Evolutionary conservation across 1,140 invertebrate genomes (phyloP).

Genomic region (Drosophila tsacasi): DNA sequence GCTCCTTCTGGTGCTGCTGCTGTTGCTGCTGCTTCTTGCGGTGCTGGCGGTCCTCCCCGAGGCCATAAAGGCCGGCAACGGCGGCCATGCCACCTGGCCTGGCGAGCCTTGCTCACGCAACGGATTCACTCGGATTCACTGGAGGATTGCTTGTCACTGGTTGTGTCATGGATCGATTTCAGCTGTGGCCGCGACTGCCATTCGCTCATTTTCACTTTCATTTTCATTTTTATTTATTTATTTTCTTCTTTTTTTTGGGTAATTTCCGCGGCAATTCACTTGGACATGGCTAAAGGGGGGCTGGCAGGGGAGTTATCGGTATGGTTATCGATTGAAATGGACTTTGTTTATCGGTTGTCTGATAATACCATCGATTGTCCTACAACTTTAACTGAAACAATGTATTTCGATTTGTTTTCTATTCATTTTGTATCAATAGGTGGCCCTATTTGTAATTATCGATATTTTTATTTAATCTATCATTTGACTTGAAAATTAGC

Average conservation of each 20-base stretch:
- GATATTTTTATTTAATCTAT: background rate
- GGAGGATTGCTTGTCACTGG: slow-evolving; percentile 35
- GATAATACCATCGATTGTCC: background rate
- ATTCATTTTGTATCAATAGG: background rate
- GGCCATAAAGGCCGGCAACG: slow-evolving; percentile 83
- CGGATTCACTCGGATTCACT: slow-evolving; percentile 29
- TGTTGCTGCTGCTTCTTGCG: slow-evolving; percentile 83
- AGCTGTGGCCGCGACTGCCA: slow-evolving; percentile 28
- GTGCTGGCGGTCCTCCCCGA: slow-evolving; percentile 84
- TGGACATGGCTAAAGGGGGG: background rate
- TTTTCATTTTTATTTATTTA: slow-evolving; percentile 18
- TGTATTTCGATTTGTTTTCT: background rate
- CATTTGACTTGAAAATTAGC: background rate
- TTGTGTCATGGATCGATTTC: slow-evolving; percentile 39
- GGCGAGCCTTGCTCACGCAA: slow-evolving; percentile 8
- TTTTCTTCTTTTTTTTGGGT: background rate
- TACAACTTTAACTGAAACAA: background rate
- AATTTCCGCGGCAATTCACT: slow-evolving; percentile 13
- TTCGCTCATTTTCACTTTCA: slow-evolving; percentile 31
- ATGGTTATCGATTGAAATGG: background rate
- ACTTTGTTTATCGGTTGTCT: too few species aligned
- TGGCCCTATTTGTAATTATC: background rate
- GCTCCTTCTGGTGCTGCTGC: slow-evolving; percentile 81
- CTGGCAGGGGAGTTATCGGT: background rate
- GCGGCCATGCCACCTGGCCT: slow-evolving; percentile 74